A percentile compares a stretch with the other conserved stretches of the same genome.
phyloP scores from a whole-genome alignment of 2,888 invertebrate species.

The Macrosiphum euphorbiae region DNA sequence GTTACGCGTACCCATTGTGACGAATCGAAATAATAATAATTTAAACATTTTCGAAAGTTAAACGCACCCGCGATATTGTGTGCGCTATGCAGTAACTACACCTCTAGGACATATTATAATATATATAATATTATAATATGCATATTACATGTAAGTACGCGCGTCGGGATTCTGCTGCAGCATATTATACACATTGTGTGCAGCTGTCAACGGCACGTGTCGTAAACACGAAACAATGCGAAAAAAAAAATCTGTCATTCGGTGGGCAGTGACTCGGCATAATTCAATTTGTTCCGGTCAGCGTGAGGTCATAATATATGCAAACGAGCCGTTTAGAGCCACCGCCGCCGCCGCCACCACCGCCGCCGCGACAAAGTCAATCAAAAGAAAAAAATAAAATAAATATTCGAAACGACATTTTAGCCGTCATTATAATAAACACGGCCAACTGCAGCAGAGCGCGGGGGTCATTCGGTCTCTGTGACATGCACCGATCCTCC shows the following conservation, averaged over 20 bases:
- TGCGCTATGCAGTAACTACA: not conserved
- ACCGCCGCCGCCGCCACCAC: constrained; percentile 25
- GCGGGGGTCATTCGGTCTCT: constrained; percentile 50
- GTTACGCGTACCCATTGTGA: not conserved
- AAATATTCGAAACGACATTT: constrained; percentile 48
- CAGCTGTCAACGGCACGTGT: constrained; percentile 63
- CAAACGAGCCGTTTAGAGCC: constrained; percentile 60
- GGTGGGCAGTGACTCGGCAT: constrained; percentile 62
- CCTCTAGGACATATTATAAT: not conserved
- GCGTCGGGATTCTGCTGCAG: constrained; percentile 9
- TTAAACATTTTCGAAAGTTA: constrained; percentile 38
- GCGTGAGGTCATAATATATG: constrained; percentile 57
- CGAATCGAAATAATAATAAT: constrained; percentile 26
- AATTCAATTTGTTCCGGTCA: constrained; percentile 64
- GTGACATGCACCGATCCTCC: constrained; percentile 49
- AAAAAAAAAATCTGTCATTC: constrained; percentile 50
- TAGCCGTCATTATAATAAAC: constrained; percentile 58
- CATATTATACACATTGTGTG: not conserved
- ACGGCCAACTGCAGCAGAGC: not conserved
- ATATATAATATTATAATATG: not conserved
- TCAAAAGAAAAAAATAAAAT: constrained; percentile 22
- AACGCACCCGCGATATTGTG: constrained; percentile 29
- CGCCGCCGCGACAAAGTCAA: constrained; percentile 42
- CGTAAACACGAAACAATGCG: constrained; percentile 45
- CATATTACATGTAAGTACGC: constrained; percentile 21